These are phyloP conservation scores for Epinotia nisella DNA, from an alignment of 2,888 invertebrate genomes.

Conservation along the genomic window DNA sequence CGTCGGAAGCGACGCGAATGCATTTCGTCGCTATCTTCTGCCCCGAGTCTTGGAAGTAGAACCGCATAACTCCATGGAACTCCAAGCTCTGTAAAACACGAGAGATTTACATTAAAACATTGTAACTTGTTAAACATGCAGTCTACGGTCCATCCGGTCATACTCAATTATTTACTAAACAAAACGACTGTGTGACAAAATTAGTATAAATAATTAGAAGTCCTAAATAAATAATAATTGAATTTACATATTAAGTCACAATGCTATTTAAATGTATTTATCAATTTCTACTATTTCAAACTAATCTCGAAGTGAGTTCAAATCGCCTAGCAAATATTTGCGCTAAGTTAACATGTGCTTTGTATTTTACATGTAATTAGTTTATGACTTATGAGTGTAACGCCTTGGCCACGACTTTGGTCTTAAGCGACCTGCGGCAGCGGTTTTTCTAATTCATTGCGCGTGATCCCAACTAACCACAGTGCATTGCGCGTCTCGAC, in stretches of 20 bases:
- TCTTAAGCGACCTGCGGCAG: too few relatives aligned
- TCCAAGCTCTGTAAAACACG: constrained; percentile 92
- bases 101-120: not conserved
- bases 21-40: constrained; percentile 99
- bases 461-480: too few relatives aligned
- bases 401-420: too few relatives aligned
- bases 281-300: not conserved
- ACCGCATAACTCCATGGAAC: constrained; percentile 99
- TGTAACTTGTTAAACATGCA: not conserved
- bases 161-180: not conserved
- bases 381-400: not conserved
- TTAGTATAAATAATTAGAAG: too few relatives aligned
- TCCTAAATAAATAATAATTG: too few relatives aligned
- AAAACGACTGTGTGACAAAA: too few relatives aligned
- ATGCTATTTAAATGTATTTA: not conserved
- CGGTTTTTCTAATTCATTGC: too few relatives aligned
- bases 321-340: constrained; percentile 14
- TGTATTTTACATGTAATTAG: not conserved
- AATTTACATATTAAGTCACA: too few relatives aligned
- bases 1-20: constrained; percentile 98
- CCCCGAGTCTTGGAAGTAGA: constrained; percentile 99
- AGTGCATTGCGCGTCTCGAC: too few relatives aligned
- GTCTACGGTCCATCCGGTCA: not conserved
- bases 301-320: not conserved
- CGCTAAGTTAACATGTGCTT: not conserved